phyloP scores from a whole-genome alignment of 1,140 invertebrate genomes.

The Papilio glaucus region DNA sequence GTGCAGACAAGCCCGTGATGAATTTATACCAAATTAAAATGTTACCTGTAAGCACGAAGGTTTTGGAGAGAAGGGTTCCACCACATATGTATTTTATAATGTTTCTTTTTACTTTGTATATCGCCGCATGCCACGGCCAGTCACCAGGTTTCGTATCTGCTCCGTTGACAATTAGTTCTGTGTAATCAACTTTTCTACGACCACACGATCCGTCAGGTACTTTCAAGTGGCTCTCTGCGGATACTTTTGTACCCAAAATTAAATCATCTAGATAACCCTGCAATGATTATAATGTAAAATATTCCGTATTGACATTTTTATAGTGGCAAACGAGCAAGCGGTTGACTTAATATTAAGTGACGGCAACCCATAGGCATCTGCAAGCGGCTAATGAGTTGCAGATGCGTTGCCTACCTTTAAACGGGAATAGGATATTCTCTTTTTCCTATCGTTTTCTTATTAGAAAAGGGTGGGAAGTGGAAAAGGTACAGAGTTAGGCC shows the following conservation, averaged over 20 bases:
- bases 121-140: slow-evolving; percentile 29
- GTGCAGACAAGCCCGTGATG: too few relatives aligned
- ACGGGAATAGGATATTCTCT: too few relatives aligned
- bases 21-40: too few relatives aligned
- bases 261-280: slow-evolving; percentile 28
- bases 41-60: slow-evolving; percentile 29
- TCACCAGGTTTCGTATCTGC: slow-evolving; percentile 29
- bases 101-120: slow-evolving; percentile 6
- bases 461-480: too few relatives aligned
- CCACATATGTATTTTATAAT: slow-evolving; percentile 27
- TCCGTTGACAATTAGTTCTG: slow-evolving; percentile 28
- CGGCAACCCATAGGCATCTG: too few relatives aligned
- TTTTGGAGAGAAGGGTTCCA: slow-evolving; percentile 29
- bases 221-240: slow-evolving; percentile 31
- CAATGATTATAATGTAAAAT: not conserved
- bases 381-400: too few relatives aligned
- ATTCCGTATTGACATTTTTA: too few relatives aligned
- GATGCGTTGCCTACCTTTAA: too few relatives aligned
- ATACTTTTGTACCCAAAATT: slow-evolving; percentile 2
- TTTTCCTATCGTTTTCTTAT: too few relatives aligned
- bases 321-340: too few relatives aligned
- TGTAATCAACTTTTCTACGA: slow-evolving; percentile 21
- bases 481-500: too few relatives aligned
- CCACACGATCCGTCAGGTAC: slow-evolving; percentile 33
- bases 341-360: too few relatives aligned